phyloP scores from a whole-genome alignment of 2,888 invertebrate species.

The Sinohyriopsis cumingii region DNA sequence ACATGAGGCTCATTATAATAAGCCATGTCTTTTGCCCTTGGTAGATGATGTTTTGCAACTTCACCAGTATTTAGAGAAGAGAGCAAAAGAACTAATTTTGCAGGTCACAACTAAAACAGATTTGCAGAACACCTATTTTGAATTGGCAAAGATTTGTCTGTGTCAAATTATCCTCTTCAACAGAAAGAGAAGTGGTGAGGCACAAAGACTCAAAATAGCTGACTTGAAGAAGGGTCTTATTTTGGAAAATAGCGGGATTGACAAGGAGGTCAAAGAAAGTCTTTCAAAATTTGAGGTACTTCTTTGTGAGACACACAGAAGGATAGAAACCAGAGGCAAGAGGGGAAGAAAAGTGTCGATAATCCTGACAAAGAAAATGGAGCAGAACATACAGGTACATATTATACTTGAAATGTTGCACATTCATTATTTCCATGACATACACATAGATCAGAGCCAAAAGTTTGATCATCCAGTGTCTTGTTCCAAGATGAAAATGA shows the following conservation, averaged over 20 bases:
- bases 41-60: slow-evolving; percentile 12
- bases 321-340: slow-evolving; percentile 18
- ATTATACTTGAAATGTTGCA: no score
- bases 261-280: slow-evolving; percentile 14
- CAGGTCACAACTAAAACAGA: background rate
- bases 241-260: slow-evolving; percentile 4
- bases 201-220: slow-evolving; percentile 16
- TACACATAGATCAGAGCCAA: no score
- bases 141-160: slow-evolving; percentile 14
- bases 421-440: no score
- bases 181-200: slow-evolving; percentile 78
- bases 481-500: no score
- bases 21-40: slow-evolving; percentile 9
- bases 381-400: slow-evolving; percentile 5
- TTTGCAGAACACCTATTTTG: background rate
- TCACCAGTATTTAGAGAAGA: background rate
- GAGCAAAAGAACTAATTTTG: background rate
- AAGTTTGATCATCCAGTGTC: no score
- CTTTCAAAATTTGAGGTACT: slow-evolving; percentile 17
- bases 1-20: slow-evolving; percentile 7
- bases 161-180: slow-evolving; percentile 31
- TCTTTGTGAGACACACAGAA: slow-evolving; percentile 11
- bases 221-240: slow-evolving; percentile 7
- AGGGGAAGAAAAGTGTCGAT: slow-evolving; percentile 22
- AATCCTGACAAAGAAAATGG: slow-evolving; percentile 18